Evolutionary conservation across 2,797 vertebrate species (phyloP), one percentile per base, ranked within the genome.

Genomic region (Dendrocincla fuliginosa): DNA sequence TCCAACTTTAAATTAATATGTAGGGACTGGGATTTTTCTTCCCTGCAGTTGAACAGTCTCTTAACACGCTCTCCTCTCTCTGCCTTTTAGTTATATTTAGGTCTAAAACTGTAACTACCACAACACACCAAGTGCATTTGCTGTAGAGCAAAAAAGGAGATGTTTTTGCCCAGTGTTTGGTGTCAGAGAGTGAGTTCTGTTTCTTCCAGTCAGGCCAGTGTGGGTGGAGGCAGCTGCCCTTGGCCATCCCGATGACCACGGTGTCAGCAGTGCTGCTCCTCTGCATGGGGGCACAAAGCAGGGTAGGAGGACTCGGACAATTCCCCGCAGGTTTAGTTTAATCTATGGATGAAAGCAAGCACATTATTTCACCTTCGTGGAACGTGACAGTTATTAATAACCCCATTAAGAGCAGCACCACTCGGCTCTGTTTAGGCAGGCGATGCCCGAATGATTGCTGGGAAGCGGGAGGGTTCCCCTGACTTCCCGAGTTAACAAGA

Each of bases 381-480:
- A 75, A 95, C 55, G 78, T 95, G 97, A 93, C 97, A 97, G 97
- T 96, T 97, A 98, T 97, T 97, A 97, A 98, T 97, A 97, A 97
- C 96, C 95, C 98, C 94, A 97, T 98, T 97, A 98, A 69, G 95
- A 80, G 39, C 96, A 68, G 50, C 65, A 42, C 89, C n/a, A 61
- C 22, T 86, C 10, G 28, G 93, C 61, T 83, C 97, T 90, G 52
- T 61, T 95, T 69, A 63, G 87, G 96, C 93, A 60, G 96, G 96
- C 89, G 2, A 8, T 4, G 84, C 94, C 84, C 83, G 18, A 71
- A 19, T 41, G 89, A 18, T 55, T 13, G 91, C 87, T 18, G 84
- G 10, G n/a, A 24, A 75, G 80, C 71, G 1, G 82, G 82, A 86
- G 82, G 47, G 64, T 84, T 89, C 83, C 76, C 85, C 76, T 41